Evolutionary conservation across 37 sponge, comb jelly and placozoan genomes (phyloP), one percentile per base, ranked within the genome.

Genomic region (Cladorhizidae sp.): DNA sequence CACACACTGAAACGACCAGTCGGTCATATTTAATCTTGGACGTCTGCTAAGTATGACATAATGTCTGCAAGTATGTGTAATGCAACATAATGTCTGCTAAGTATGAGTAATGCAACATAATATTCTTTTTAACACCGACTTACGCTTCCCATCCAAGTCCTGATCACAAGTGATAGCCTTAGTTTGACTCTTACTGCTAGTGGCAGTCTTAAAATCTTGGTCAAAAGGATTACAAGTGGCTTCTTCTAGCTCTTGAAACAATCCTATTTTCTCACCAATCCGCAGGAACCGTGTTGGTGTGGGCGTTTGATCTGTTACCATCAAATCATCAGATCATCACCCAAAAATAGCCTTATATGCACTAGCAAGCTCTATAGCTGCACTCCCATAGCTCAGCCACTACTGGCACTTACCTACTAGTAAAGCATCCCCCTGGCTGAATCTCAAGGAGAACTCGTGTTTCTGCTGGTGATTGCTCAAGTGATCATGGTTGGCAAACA

Each of bases 221-320:
- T 95, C 96, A 77, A 95, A 92, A 1, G 96, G 95, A 75, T 86
- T 95, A 12, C 15, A 28, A 59, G 61, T 18, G 1, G 88, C 71
- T 28, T 90, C 80, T 39, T 88, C 85, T 41, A 95, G 81, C 21
- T 93, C 90, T 33, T 95, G 90, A 79, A 93, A 92, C 6, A 95
- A 78, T 17, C 96, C 96, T 31, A 69, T 72, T 54, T 89, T 87
- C 45, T 95, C 96, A 43, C 81, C 72, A 33, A 79, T 84, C 31
- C 83, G 82, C 32, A 95, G 91, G 63, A 95, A 95, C 23, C 96
- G 72, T 18, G 94, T 95, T 1, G 96, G 96, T 0, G 96, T 95
- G n/a, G 96, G 96, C 17, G 96, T 95, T 42, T 95, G 96, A 56
- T 95, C 96, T 89, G 64, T n/a, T n/a, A n/a, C n/a, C n/a, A n/a